Evolutionary conservation across 2,797 vertebrate species (phyloP).

Genomic region (Danionella dracula): DNA sequence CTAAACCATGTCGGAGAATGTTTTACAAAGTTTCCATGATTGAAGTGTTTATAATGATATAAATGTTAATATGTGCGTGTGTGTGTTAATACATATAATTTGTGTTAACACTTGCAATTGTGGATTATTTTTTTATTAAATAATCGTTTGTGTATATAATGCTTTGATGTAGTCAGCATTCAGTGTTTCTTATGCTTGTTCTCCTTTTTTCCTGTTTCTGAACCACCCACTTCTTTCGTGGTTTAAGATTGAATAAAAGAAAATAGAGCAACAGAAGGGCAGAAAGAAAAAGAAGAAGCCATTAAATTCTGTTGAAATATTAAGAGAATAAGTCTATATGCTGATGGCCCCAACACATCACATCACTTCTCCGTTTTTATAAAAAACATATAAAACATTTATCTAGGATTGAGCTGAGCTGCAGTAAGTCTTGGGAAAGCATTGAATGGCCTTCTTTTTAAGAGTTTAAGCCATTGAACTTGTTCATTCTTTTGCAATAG

Average conservation of each 20-base stretch:
- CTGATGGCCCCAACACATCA: neutral
- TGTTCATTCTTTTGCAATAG: too few species aligned
- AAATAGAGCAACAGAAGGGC: neutral
- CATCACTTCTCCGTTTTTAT: constrained; percentile 25
- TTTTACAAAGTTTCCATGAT: too few species aligned
- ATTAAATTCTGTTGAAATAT: constrained; percentile 70
- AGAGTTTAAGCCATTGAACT: too few species aligned
- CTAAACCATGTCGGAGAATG: too few species aligned
- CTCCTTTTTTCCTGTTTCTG: neutral
- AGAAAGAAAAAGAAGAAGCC: constrained; percentile 48
- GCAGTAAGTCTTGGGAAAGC: constrained; percentile 35
- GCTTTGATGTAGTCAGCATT: too few species aligned
- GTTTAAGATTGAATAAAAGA: neutral
- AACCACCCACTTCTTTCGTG: neutral
- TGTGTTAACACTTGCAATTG: too few species aligned
- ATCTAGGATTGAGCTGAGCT: constrained; percentile 43
- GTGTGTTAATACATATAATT: too few species aligned
- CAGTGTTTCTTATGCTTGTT: neutral
- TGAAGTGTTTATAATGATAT: too few species aligned
- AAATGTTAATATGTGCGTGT: too few species aligned
- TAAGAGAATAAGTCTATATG: constrained; percentile 56
- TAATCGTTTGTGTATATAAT: too few species aligned
- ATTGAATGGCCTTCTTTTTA: neutral
- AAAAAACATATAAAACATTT: constrained; percentile 57
- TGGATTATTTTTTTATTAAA: too few species aligned